phyloP scores from a whole-genome alignment of 2,113 vertebrate species.

The Hyaena hyaena region DNA sequence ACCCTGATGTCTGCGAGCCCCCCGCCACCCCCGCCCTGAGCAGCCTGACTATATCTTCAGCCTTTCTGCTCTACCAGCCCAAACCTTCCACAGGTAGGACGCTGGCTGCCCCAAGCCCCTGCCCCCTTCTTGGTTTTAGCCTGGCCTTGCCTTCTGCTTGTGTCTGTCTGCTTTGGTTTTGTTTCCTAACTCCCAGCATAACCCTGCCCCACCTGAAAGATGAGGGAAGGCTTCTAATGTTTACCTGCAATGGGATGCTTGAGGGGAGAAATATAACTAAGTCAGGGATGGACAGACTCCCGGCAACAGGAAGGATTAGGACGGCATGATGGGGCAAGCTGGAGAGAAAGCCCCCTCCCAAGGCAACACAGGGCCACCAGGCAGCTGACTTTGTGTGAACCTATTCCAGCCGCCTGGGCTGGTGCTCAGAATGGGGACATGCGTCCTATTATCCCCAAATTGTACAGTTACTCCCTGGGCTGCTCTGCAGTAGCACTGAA shows the following conservation, averaged over 20 bases:
- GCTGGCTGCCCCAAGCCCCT: not conserved
- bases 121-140: not conserved
- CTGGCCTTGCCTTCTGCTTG: not conserved
- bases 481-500: not conserved
- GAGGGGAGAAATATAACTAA: not conserved
- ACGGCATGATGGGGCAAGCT: fast-evolving
- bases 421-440: not conserved
- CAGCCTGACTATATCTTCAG: not conserved
- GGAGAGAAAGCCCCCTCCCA: not conserved
- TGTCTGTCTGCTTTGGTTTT: not conserved
- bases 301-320: not conserved
- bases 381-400: not conserved
- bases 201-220: not conserved
- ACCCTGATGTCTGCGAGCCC: not conserved
- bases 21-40: no score
- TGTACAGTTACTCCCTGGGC: not conserved
- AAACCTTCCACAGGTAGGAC: not conserved
- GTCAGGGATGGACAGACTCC: not conserved
- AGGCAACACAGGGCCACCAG: not conserved
- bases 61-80: not conserved
- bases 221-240: not conserved
- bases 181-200: not conserved
- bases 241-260: not conserved
- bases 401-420: not conserved
- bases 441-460: not conserved